Percentiles rank a stretch among this genome's conserved stretches.
phyloP scores from a whole-genome alignment of 2,797 vertebrate species.

The Leptodactylus fallax region DNA sequence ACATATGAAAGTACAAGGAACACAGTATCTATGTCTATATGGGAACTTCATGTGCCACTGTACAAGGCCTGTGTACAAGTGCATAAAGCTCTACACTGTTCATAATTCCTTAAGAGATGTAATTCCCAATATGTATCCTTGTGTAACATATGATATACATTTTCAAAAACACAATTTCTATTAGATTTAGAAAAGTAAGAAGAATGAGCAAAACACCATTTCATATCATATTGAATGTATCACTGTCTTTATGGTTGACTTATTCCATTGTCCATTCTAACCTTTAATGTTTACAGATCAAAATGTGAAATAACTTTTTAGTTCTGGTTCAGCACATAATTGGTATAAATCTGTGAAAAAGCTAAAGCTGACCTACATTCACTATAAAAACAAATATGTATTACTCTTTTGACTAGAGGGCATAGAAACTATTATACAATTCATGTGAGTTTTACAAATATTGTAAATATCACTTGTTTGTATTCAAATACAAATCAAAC shows the following conservation, averaged over 20 bases:
- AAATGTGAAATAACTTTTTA: slow-evolving; percentile 27
- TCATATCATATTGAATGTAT: background rate
- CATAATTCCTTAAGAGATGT: no score
- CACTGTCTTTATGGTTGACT: background rate
- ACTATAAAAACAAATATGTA: background rate
- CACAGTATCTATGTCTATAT: no score
- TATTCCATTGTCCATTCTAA: slow-evolving; percentile 32
- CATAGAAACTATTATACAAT: background rate
- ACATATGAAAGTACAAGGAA: no score
- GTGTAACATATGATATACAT: background rate
- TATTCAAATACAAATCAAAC: background rate
- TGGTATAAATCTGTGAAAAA: slow-evolving; percentile 19
- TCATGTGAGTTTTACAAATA: background rate
- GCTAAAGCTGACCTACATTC: slow-evolving; percentile 27
- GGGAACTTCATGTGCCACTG: no score
- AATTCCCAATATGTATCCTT: no score
- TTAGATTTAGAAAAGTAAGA: background rate
- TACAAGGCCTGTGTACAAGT: no score
- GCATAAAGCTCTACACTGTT: no score
- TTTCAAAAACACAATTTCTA: background rate
- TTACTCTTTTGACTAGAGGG: background rate
- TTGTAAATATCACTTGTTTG: background rate
- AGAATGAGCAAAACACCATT: background rate
- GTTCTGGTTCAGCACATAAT: slow-evolving; percentile 38
- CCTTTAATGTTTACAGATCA: slow-evolving; percentile 17